These are phyloP conservation scores for Paguma larvata DNA, from an alignment of 2,797 vertebrate genomes.

Conservation along the genomic window DNA sequence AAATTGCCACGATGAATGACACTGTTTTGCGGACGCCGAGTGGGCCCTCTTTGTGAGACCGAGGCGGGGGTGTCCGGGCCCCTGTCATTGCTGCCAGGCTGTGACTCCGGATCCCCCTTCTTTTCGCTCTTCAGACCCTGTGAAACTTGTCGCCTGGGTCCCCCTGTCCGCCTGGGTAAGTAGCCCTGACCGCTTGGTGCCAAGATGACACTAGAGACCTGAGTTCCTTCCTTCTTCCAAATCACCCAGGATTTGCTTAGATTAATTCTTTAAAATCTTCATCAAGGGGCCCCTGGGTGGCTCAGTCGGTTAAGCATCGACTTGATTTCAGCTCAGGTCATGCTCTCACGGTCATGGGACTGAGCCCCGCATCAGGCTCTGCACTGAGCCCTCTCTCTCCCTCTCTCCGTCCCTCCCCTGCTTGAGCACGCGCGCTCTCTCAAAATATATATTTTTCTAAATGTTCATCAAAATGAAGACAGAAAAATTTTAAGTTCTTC, in stretches of 20 bases:
- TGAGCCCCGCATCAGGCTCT: too few relatives aligned
- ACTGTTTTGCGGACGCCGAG: neutral
- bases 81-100: neutral
- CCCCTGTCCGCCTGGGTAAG: accelerated
- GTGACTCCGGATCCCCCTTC: neutral
- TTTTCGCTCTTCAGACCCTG: neutral
- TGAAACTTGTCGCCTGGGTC: neutral
- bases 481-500: neutral
- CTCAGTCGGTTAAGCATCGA: too few relatives aligned
- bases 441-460: too few relatives aligned
- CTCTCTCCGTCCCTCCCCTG: too few relatives aligned
- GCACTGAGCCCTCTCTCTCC: too few relatives aligned
- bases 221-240: neutral
- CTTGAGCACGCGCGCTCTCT: too few relatives aligned
- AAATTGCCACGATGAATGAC: neutral
- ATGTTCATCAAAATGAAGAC: neutral
- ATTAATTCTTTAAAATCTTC: neutral
- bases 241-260: neutral
- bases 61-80: neutral
- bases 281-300: neutral
- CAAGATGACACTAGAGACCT: too few relatives aligned
- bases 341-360: too few relatives aligned
- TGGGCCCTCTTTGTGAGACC: accelerated
- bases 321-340: too few relatives aligned
- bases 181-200: neutral